Evolutionary conservation across 2,888 invertebrate species (phyloP), one percentile per base, ranked within the genome.

Genomic region (Hipparchia semele): DNA sequence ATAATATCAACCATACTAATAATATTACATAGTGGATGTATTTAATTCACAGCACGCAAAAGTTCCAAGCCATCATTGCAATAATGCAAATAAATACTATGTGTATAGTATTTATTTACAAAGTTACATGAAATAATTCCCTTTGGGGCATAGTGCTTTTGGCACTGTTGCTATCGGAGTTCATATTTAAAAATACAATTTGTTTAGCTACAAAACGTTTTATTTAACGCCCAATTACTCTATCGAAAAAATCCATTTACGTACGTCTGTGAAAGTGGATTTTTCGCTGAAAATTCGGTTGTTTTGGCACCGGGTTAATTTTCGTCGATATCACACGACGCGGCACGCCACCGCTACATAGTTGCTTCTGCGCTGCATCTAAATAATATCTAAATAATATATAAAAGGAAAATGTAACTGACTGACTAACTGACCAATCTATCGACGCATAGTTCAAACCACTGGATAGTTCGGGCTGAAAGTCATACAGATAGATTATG

Each of bases 241-340:
- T 54, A 66, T 54, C 10, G 33, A 39, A 53, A 8, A 49, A 66
- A 33, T 54, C 53, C 65, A 66, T 66, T n/a, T 54, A 53, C 54
- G 39, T 39, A 53, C 54, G 9, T 46, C 39, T n/a, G 39, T 56
- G 13, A 67, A 67, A 67, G 5, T 56, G 45, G 54, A 58, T 58
- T 67, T 67, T 67, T 49, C 46, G 39, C 12, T 45, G 54, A 10
- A 33, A 39, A 67, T 58, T 67, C 13, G 10, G 8, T 67, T 67
- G 46, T 67, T 67, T 46, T 56, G n/a, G n/a, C 6, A 49, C 45
- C 56, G 45, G 56, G 54, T 67, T 67, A 56, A 67, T 67, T 56
- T 58, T 58, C 45, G 45, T 13, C 13, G 56, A 45, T 56, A 39
- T 39, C 39, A 39, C 5, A 39, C 39, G 39, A 39, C 39, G 39